Conservation (phyloP, 53 echinoderm and acorn worm genomes). For the Echinometra lucunter region DNA sequence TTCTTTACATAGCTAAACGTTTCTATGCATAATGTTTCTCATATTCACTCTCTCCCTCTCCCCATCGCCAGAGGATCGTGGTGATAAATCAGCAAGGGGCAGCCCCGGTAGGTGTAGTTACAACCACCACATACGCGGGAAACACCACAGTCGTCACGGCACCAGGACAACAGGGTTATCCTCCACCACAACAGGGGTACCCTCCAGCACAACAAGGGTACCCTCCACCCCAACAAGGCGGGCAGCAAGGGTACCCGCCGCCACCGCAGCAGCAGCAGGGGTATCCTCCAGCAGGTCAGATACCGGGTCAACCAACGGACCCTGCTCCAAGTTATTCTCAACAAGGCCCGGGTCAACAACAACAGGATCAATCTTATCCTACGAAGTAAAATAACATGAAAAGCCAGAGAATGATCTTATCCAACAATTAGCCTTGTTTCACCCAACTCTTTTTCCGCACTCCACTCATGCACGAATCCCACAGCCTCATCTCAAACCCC, state of each 20-base stretch:
- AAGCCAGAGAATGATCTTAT: background rate
- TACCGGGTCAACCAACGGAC: conserved; percentile 20
- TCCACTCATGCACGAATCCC: too few species aligned
- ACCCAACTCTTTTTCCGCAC: too few species aligned
- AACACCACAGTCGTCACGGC: background rate
- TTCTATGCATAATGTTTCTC: too few species aligned
- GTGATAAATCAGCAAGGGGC: background rate
- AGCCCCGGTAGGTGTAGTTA: background rate
- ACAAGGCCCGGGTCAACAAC: conserved; percentile 5
- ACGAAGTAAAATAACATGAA: background rate
- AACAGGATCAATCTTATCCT: conserved; percentile 11
- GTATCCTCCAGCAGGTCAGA: conserved; percentile 2
- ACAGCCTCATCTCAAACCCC: too few species aligned
- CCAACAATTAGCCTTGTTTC: background rate
- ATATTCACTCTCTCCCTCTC: background rate
- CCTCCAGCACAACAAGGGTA: conserved; percentile 40
- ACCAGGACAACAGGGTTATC: conserved; percentile 21
- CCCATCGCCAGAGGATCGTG: background rate
- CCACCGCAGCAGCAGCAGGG: conserved; percentile 14
- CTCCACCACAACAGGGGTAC: conserved; percentile 32
- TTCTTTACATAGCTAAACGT: too few species aligned
- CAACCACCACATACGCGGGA: conserved; percentile 36
- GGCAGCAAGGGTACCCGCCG: background rate
- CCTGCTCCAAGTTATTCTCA: conserved; percentile 25
- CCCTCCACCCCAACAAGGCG: conserved; percentile 12